A percentile compares a stretch with the other conserved stretches of the same genome.
phyloP scores from a whole-genome alignment of 1,140 invertebrate species.

The Scaptomyza graminum region DNA sequence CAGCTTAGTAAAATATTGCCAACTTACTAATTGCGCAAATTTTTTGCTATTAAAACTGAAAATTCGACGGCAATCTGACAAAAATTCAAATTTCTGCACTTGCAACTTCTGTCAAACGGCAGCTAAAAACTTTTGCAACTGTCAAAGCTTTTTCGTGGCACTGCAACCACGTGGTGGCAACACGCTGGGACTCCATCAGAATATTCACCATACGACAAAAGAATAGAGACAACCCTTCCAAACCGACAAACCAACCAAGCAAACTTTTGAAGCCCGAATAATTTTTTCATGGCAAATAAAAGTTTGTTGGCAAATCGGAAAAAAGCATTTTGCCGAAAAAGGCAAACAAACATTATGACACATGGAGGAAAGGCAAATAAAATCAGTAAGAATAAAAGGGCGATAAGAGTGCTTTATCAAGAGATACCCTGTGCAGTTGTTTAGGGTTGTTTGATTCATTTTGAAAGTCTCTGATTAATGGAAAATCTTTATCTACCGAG shows the following conservation, averaged over 20 bases:
- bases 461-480: neutral
- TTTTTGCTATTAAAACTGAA: neutral
- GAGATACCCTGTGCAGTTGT: neutral
- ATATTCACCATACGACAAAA: neutral
- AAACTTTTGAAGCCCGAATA: constrained; percentile 38
- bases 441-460: too few species aligned
- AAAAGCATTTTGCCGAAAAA: constrained; percentile 26
- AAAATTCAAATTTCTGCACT: constrained; percentile 10
- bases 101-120: constrained; percentile 18
- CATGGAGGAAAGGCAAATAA: neutral
- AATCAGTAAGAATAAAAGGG: too few species aligned
- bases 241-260: neutral
- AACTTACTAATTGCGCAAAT: constrained; percentile 17
- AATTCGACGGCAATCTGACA: neutral
- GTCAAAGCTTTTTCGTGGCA: constrained; percentile 26
- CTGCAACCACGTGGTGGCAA: constrained; percentile 18
- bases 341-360: constrained; percentile 6
- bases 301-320: constrained; percentile 37
- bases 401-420: neutral
- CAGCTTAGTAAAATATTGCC: neutral
- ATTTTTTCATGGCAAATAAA: constrained; percentile 45
- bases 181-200: neutral
- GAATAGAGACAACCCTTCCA: neutral
- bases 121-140: constrained; percentile 20
- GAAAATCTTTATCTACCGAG: too few species aligned